These are phyloP conservation scores for Eupristina koningsbergeri DNA, from an alignment of 1,140 invertebrate species.

Conservation along the genomic window DNA sequence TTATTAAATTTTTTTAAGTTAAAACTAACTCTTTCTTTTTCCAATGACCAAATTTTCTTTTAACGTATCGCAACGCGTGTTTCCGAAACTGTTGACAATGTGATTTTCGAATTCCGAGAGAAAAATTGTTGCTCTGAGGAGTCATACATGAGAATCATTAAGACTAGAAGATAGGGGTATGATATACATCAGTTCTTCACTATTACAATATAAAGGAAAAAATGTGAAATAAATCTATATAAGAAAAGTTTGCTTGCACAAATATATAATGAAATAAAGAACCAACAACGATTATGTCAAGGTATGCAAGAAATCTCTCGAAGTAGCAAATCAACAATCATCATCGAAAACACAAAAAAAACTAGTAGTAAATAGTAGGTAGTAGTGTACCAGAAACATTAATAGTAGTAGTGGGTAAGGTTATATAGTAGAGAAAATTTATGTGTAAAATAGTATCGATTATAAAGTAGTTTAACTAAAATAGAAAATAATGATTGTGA, in stretches of 20 bases:
- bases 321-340: conserved; percentile 64
- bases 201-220: conserved; percentile 31
- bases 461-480: conserved; percentile 66
- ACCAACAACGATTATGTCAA: conserved; percentile 39
- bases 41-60: conserved; percentile 29
- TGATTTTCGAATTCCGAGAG: conserved; percentile 48
- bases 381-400: conserved; percentile 61
- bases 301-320: conserved; percentile 50
- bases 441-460: conserved; percentile 64
- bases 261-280: conserved; percentile 30
- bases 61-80: conserved; percentile 27
- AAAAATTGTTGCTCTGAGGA: conserved; percentile 43
- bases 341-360: conserved; percentile 67
- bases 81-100: conserved; percentile 37
- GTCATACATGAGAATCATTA: no score
- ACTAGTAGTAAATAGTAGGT: conserved; percentile 61
- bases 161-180: no score
- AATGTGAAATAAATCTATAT: conserved; percentile 43
- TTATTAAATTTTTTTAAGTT: background rate
- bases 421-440: conserved; percentile 65
- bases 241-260: conserved; percentile 25
- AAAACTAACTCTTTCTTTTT: conserved; percentile 37
- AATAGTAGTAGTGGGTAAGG: conserved; percentile 60
- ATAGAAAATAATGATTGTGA: conserved; percentile 64
- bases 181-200: no score